Evolutionary conservation across 1,140 invertebrate genomes (phyloP).

Genomic region (Zophobas atratus): DNA sequence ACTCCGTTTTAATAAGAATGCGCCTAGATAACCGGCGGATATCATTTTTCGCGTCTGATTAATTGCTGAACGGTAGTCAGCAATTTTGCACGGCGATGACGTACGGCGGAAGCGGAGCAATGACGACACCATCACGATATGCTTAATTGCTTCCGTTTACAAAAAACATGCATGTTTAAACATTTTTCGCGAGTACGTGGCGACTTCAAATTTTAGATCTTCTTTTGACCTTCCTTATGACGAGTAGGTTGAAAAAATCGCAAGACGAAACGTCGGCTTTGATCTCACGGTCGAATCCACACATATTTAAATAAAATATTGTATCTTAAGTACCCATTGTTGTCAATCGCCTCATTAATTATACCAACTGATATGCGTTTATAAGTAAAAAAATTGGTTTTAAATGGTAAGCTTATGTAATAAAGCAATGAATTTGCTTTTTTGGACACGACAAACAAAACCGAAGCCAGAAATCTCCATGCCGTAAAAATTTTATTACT

Average conservation of each 20-base stretch:
- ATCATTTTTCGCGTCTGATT: constrained; percentile 19
- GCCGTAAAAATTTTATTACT: no score
- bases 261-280: constrained; percentile 6
- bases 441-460: background rate
- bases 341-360: constrained; percentile 10
- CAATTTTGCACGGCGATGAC: constrained; percentile 17
- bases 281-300: constrained; percentile 29
- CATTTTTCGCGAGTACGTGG: no score
- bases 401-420: constrained; percentile 17
- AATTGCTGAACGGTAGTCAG: constrained; percentile 12
- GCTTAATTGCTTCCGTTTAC: constrained; percentile 26
- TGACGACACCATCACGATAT: constrained; percentile 37
- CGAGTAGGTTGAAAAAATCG: constrained; percentile 21
- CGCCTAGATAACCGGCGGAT: constrained; percentile 14
- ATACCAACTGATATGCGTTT: constrained; percentile 13
- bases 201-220: no score
- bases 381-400: background rate
- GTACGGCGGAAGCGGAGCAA: constrained; percentile 24
- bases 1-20: constrained; percentile 1
- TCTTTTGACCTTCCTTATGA: background rate
- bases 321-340: constrained; percentile 25
- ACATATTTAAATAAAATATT: constrained; percentile 27
- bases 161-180: background rate
- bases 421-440: background rate
- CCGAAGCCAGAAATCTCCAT: background rate